Evolutionary conservation across 2,888 invertebrate genomes (phyloP).

Genomic region (Chironomus riparius): DNA sequence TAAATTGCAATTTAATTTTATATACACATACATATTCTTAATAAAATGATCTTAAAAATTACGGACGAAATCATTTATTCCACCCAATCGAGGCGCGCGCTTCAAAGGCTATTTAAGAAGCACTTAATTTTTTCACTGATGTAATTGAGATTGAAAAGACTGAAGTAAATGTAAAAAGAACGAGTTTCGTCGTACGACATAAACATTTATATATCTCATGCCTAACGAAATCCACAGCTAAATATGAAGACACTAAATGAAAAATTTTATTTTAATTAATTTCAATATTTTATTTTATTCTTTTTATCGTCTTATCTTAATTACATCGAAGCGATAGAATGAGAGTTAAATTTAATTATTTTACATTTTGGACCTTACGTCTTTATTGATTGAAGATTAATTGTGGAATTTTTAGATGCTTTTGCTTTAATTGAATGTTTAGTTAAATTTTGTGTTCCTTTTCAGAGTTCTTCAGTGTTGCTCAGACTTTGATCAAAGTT

Average conservation of each 20-base stretch:
- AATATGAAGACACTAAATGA: neutral
- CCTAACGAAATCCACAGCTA: neutral
- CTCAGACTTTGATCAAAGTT: no score
- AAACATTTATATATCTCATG: neutral
- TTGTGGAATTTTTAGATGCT: no score
- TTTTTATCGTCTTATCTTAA: constrained; percentile 17
- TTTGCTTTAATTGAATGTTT: no score
- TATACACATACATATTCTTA: neutral
- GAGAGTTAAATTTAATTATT: neutral
- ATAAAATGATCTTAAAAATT: constrained; percentile 18
- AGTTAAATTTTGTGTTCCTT: no score
- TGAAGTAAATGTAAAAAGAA: neutral
- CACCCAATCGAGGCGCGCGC: neutral
- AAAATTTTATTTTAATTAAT: constrained; percentile 15
- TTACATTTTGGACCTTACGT: neutral
- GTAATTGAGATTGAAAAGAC: neutral
- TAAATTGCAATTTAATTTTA: constrained; percentile 21
- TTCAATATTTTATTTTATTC: constrained; percentile 4
- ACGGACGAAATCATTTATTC: neutral
- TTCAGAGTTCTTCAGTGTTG: no score
- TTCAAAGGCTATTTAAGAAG: neutral
- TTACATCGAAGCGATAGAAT: constrained; percentile 10
- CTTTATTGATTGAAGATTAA: no score
- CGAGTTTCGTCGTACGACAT: neutral
- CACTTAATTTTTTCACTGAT: neutral